phyloP scores from a whole-genome alignment of 1,140 invertebrate species.

The Cyclargus thomasi region DNA sequence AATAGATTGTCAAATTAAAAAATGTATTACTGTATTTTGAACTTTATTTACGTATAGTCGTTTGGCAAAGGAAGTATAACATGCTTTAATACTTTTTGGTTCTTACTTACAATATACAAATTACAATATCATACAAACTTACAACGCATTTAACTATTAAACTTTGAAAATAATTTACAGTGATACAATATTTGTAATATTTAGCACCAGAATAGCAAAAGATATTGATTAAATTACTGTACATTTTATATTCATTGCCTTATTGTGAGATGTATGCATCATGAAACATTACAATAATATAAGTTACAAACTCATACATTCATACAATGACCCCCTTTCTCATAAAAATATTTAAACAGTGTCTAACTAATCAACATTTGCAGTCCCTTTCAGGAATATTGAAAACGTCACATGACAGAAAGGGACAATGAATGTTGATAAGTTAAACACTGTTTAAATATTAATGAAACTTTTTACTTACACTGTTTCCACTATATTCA shows the following conservation, averaged over 20 bases:
- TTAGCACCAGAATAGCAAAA: slow-evolving; percentile 38
- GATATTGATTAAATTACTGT: slow-evolving; percentile 20
- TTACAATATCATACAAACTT: background rate
- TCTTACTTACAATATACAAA: slow-evolving; percentile 11
- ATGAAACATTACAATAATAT: background rate
- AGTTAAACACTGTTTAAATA: too few relatives aligned
- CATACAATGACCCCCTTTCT: too few relatives aligned
- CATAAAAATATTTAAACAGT: too few relatives aligned
- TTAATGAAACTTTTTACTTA: too few relatives aligned
- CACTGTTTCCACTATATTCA: too few relatives aligned
- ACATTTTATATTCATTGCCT: background rate
- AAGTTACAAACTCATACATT: too few relatives aligned
- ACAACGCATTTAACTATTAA: background rate
- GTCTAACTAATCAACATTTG: too few relatives aligned
- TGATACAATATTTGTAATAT: slow-evolving; percentile 26
- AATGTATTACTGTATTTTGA: background rate
- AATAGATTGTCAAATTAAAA: too few relatives aligned
- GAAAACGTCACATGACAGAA: too few relatives aligned
- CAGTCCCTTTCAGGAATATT: too few relatives aligned
- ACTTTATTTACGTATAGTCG: slow-evolving; percentile 13
- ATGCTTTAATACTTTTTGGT: slow-evolving; percentile 16
- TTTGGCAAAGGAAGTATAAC: slow-evolving; percentile 14
- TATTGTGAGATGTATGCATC: background rate
- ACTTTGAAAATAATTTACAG: slow-evolving; percentile 17
- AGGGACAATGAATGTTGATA: too few relatives aligned